Evolutionary conservation across 2,888 invertebrate genomes (phyloP).

Genomic region (Rhagonycha fulva): DNA sequence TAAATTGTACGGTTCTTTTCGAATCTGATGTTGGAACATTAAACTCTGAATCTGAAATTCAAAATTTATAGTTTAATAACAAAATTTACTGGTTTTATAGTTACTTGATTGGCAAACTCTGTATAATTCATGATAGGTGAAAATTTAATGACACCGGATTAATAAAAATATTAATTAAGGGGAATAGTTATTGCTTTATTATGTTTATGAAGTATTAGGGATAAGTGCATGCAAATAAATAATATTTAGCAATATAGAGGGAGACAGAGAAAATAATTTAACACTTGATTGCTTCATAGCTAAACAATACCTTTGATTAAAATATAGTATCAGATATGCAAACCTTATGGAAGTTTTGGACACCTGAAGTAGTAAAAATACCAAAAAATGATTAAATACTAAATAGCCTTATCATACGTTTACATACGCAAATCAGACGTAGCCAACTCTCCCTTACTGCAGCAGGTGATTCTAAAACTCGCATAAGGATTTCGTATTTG

Average conservation of each 20-base stretch:
- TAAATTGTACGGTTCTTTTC: conserved; percentile 37
- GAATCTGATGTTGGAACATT: conserved; percentile 48
- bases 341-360: too few species aligned
- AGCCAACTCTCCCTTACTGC: too few species aligned
- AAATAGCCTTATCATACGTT: too few species aligned
- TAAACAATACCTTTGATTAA: background rate
- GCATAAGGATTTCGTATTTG: too few species aligned
- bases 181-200: background rate
- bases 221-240: background rate
- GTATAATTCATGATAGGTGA: conserved; percentile 26
- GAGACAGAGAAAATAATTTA: too few species aligned
- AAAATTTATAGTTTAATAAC: background rate
- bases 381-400: too few species aligned
- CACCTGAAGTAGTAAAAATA: too few species aligned
- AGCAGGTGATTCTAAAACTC: too few species aligned
- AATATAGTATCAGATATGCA: too few species aligned
- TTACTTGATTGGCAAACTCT: conserved; percentile 39
- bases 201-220: background rate
- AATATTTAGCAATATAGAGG: background rate
- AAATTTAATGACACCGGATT: background rate
- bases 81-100: conserved; percentile 13
- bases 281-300: too few species aligned
- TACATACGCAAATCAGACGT: too few species aligned
- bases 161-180: background rate
- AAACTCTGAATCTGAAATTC: conserved; percentile 44